Evolutionary conservation across 92 coral and sea anemone species (phyloP), one percentile per base, ranked within the genome.

Genomic region (Palythoa caribaeorum): DNA sequence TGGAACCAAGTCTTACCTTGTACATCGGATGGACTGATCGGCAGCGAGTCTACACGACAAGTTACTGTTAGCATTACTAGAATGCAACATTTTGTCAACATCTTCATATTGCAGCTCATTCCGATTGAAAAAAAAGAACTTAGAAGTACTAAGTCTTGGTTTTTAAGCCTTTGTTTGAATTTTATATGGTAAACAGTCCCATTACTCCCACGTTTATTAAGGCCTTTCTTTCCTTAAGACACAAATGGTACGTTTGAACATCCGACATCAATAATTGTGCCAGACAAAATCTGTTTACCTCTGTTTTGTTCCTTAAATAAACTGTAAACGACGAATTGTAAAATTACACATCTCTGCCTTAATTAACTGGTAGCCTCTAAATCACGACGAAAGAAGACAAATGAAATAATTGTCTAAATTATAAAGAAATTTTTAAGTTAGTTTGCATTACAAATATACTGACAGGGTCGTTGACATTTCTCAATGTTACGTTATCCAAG

Each of bases 151-250:
- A 71, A 40, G 53, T 16, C 3, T 35, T 54, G 28, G 83, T 57
- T 78, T 78, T 78, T 52, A 78, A 57, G 13, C 10, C 71, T 39
- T 15, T 37, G 50, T 37, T 78, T 53, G 70, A 78, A 54, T 57
- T 66, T 20, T 20, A 54, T 19, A 28, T n/a, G 35, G 59, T 38
- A 28, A 28, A 28, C 28, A 28, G 28, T 28, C 28, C 0, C 1
- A 57, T 28, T 2, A 57, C 55, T 78, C 83, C 83, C 83, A 78
- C 83, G 83, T 78, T 35, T 78, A 63, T 78, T 78, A 53, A 36
- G 38, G 50, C 20, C 19, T 55, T 53, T 38, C 71, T 78, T 78
- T 44, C 28, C 83, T 78, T 16, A 78, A 37, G 83, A 39, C 44
- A 78, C 83, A 78, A 78, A 78, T 37, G 21, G 50, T 6, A 55